Evolutionary conservation across 2,797 vertebrate species (phyloP), one percentile per base, ranked within the genome.

Genomic region (Ispidina lecontei): DNA sequence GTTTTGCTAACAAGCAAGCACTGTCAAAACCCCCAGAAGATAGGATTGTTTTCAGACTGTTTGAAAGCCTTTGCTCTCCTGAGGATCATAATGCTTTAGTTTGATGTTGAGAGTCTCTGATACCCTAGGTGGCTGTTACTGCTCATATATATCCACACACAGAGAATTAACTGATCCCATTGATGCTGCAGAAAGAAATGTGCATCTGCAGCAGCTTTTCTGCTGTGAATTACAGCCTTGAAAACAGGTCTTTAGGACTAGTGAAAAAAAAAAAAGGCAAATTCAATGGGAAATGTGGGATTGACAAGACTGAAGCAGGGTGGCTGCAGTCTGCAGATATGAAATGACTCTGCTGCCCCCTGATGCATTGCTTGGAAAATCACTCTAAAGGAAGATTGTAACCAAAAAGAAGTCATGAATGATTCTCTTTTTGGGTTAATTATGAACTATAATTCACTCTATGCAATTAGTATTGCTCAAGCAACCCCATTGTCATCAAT

Each of bases 331-430:
- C 12, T 46, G 14, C 10, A 25, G 72, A 21, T 4, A 55, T n/a
- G 29, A n/a, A 7, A 31, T 13, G 81, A 59, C 74, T 89, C 73
- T 95, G 81, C 96, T 95, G 94, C 95, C 95, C 90, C 13, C 96
- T 96, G 89, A 92, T 7, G 96, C n/a, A 62, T 15, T 76, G 43
- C 37, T 69, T 75, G 13, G 25, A 73, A 91, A 85, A 49, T 8
- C 75, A 49, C 43, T 72, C 26, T 7, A 33, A 3, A 5, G 19
- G 4, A 2, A 72, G 62, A 75, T 0, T 37, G 6, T 13, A 46
- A 35, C 6, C 26, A 56, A 60, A 77, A 56, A 20, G 5, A 9
- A 89, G 20, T 29, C 22, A 33, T 39, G 33, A 7, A 8, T 52
- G 59, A 26, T 31, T 47, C 9, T 47, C 18, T 14, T 20, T 12